A percentile compares a stretch with the other conserved stretches of the same genome.
Evolutionary conservation across 92 coral and sea anemone genomes (phyloP).

Genomic region (Siderastrea radians): DNA sequence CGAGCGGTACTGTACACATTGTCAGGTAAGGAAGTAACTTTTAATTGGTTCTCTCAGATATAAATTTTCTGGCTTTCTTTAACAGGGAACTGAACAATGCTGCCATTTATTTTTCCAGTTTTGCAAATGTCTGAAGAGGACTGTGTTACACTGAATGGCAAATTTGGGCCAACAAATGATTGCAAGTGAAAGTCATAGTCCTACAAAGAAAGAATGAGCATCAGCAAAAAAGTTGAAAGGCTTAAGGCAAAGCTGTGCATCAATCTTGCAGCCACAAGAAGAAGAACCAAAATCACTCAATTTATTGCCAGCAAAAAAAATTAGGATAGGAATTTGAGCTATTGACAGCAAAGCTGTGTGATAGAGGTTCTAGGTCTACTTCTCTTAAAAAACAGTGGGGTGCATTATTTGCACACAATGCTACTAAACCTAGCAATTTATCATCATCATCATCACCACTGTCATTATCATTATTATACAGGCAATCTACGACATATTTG

Average conservation of each 20-base stretch:
- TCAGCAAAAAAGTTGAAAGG: slow-evolving; percentile 39
- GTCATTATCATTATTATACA: no score
- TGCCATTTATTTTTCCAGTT: slow-evolving; percentile 74
- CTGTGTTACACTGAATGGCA: slow-evolving; percentile 15
- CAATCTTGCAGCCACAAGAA: neutral
- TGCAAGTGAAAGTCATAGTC: slow-evolving; percentile 75
- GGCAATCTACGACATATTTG: no score
- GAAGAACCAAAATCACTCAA: slow-evolving; percentile 37
- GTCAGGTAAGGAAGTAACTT: slow-evolving; percentile 56
- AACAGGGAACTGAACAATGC: slow-evolving; percentile 79
- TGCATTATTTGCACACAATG: slow-evolving; percentile 56
- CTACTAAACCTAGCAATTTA: slow-evolving; percentile 45
- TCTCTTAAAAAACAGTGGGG: slow-evolving; percentile 70
- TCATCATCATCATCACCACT: no score
- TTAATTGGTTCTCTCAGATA: slow-evolving; percentile 75
- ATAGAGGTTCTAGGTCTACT: slow-evolving; percentile 60
- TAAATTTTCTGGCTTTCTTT: slow-evolving; percentile 72
- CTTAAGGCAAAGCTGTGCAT: slow-evolving; percentile 19
- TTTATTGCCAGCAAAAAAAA: slow-evolving; percentile 51
- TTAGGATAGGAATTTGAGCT: slow-evolving; percentile 76
- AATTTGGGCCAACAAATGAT: slow-evolving; percentile 53
- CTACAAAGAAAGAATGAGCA: slow-evolving; percentile 5
- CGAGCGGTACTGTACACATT: no score
- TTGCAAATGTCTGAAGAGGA: slow-evolving; percentile 75
- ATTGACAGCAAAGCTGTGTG: slow-evolving; percentile 53